A percentile compares a stretch with the other conserved stretches of the same genome.
These are phyloP conservation scores for Poeciliopsis infans DNA, from an alignment of 2,797 vertebrate species.

Conservation along the genomic window DNA sequence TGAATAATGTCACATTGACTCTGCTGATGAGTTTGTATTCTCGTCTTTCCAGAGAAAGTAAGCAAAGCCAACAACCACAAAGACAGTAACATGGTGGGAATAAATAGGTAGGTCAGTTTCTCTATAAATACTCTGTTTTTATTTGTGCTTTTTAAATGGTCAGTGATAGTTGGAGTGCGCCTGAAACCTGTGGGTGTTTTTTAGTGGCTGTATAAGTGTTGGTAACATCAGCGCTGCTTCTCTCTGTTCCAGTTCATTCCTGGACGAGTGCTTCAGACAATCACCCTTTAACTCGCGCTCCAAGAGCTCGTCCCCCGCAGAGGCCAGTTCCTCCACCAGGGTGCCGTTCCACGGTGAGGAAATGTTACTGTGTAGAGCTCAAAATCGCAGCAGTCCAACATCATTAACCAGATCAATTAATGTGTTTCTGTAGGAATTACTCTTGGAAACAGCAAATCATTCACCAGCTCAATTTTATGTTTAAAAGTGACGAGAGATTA, in stretches of 20 bases:
- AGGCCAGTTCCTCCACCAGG: conserved; percentile 88
- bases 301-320: conserved; percentile 92
- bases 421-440: background rate
- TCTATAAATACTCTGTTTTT: background rate
- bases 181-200: conserved; percentile 9
- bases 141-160: background rate
- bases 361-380: conserved; percentile 2
- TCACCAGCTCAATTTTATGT: background rate
- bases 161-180: background rate
- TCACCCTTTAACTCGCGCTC: conserved; percentile 95
- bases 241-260: conserved; percentile 87
- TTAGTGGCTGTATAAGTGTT: conserved; percentile 23
- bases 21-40: background rate
- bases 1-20: background rate
- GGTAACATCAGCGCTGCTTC: conserved; percentile 36
- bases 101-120: conserved; percentile 86
- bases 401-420: background rate
- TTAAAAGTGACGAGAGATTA: background rate
- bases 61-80: conserved; percentile 99
- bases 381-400: background rate
- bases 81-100: conserved; percentile 88
- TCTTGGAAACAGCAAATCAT: background rate
- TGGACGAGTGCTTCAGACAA: conserved; percentile 99
- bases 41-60: conserved; percentile 90
- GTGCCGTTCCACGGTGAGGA: conserved; percentile 86